phyloP scores from a whole-genome alignment of 2,888 invertebrate species.

The Dolomedes plantarius region DNA sequence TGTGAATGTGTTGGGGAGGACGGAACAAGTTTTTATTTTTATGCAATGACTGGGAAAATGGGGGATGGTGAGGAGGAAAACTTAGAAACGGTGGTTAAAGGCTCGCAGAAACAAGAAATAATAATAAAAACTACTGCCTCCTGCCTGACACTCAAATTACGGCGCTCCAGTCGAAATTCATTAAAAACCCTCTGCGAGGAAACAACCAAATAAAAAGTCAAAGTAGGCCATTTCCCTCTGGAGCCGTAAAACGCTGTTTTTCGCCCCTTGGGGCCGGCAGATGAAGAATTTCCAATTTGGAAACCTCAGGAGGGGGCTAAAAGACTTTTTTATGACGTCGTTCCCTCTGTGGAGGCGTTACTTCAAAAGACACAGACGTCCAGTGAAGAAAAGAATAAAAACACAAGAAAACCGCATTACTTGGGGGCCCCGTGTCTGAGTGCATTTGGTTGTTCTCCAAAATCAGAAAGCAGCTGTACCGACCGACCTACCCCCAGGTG shows the following conservation, averaged over 20 bases:
- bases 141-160: constrained; percentile 49
- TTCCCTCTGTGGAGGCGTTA: constrained; percentile 35
- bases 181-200: constrained; percentile 28
- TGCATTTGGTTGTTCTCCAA: not conserved
- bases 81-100: not conserved
- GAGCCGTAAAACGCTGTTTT: constrained; percentile 45
- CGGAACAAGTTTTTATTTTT: too few relatives aligned
- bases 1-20: too few relatives aligned
- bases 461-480: not conserved
- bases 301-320: constrained; percentile 53
- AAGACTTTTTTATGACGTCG: constrained; percentile 15
- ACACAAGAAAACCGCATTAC: not conserved
- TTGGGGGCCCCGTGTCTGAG: not conserved
- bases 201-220: constrained; percentile 1
- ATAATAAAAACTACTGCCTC: constrained; percentile 29
- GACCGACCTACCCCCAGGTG: not conserved
- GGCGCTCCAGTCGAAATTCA: constrained; percentile 44
- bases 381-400: not conserved
- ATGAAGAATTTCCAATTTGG: constrained; percentile 59
- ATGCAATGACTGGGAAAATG: not conserved
- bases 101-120: constrained; percentile 8
- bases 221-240: constrained; percentile 17
- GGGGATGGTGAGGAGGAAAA: not conserved
- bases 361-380: constrained; percentile 21
- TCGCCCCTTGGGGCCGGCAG: constrained; percentile 28